phyloP scores from a whole-genome alignment of 2,797 vertebrate species.

The Tragelaphus oryx region DNA sequence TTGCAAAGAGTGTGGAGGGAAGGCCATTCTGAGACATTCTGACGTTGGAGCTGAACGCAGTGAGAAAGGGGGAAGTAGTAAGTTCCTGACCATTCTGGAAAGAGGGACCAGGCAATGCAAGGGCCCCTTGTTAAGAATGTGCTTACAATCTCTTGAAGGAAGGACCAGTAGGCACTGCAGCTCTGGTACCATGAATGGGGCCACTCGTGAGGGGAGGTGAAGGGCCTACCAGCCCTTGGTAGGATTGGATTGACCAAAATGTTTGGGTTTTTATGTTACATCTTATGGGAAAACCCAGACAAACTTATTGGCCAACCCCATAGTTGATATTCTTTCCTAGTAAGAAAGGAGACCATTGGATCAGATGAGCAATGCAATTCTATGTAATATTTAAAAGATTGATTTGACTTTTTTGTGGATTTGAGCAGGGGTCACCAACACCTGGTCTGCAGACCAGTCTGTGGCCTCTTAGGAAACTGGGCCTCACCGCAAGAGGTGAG shows the following conservation, averaged over 20 bases:
- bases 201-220: not conserved
- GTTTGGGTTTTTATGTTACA: not conserved
- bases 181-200: not conserved
- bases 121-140: accelerated
- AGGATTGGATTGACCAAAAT: not conserved
- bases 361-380: not conserved
- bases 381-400: too few species aligned
- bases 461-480: not conserved
- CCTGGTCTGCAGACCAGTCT: not conserved
- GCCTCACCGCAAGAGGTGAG: not conserved
- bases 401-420: not conserved
- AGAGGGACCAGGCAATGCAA: not conserved
- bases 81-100: not conserved
- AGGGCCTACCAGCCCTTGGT: not conserved
- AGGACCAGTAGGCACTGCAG: accelerated
- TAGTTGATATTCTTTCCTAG: not conserved
- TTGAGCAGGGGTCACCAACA: not conserved
- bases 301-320: not conserved
- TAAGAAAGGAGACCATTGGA: not conserved
- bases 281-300: not conserved
- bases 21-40: not conserved
- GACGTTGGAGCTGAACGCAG: too few species aligned
- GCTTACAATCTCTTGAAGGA: not conserved
- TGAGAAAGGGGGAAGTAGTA: not conserved
- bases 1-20: accelerated